These are phyloP conservation scores for Pterobdella sp. DNA, from an alignment of 2,888 invertebrate genomes.

Conservation along the genomic window DNA sequence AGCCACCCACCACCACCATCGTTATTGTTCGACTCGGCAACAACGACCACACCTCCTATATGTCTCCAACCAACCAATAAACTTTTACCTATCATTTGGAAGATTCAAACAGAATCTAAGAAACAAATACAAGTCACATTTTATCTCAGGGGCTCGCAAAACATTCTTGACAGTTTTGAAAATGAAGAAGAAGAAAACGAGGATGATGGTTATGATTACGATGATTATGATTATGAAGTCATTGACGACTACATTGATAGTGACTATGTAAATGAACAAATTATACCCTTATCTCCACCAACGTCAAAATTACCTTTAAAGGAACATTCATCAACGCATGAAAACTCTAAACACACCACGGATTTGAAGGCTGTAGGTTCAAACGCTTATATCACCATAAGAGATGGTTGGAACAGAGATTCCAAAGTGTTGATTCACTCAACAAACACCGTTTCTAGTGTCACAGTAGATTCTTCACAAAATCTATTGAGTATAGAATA, in stretches of 20 bases:
- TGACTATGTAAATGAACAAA: not conserved
- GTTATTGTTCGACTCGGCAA: not conserved
- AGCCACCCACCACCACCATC: conserved; percentile 11
- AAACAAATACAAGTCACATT: conserved; percentile 6
- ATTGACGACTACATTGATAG: not conserved
- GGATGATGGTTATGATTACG: no score
- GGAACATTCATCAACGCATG: not conserved
- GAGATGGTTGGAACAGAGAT: conserved; percentile 5
- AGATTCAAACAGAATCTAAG: conserved; percentile 3
- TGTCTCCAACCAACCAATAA: not conserved
- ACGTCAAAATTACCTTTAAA: not conserved
- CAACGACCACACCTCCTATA: not conserved
- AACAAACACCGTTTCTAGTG: not conserved
- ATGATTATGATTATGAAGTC: no score
- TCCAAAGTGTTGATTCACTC: not conserved
- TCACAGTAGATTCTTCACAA: not conserved
- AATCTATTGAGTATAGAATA: conserved; percentile 1
- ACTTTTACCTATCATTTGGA: conserved; percentile 12
- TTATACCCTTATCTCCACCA: not conserved
- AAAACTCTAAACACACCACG: not conserved
- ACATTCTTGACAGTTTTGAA: not conserved
- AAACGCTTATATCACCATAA: not conserved
- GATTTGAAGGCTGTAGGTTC: not conserved
- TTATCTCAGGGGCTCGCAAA: conserved; percentile 19
- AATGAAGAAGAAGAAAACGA: no score